Conservation (phyloP, 2,888 invertebrate species). For the Lithophane ornitopus region DNA sequence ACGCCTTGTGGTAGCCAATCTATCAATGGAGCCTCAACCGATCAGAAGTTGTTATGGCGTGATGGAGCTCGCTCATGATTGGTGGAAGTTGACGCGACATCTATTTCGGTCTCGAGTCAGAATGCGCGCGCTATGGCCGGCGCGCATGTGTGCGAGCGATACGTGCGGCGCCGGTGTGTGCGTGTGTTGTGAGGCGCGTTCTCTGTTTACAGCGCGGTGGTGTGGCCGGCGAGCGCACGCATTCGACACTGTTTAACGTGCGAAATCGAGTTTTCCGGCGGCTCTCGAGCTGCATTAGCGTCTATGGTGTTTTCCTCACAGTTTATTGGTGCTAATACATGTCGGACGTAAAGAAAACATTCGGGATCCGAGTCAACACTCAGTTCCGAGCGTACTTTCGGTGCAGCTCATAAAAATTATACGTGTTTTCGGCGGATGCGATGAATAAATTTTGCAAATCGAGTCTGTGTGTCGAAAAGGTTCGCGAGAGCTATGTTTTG, state of each 20-base stretch:
- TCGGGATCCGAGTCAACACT: conserved; percentile 69
- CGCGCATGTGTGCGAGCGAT: conserved; percentile 76
- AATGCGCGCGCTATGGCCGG: conserved; percentile 81
- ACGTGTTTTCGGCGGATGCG: conserved; percentile 89
- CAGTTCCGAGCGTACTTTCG: conserved; percentile 79
- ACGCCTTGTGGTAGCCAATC: conserved; percentile 85
- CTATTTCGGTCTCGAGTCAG: conserved; percentile 84
- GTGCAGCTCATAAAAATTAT: conserved; percentile 86
- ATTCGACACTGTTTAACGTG: conserved; percentile 87
- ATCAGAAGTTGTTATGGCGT: conserved; percentile 79
- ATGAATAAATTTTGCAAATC: conserved; percentile 90
- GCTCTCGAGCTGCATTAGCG: conserved; percentile 80
- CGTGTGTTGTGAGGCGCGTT: conserved; percentile 86
- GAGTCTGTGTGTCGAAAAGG: conserved; percentile 89
- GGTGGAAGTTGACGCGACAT: conserved; percentile 84
- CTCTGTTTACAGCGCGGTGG: conserved; percentile 90
- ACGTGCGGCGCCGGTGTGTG: conserved; percentile 79
- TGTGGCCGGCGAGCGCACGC: conserved; percentile 92
- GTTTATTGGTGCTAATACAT: conserved; percentile 85
- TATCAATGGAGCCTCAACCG: conserved; percentile 85
- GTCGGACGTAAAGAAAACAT: conserved; percentile 80
- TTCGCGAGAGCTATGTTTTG: conserved; percentile 89
- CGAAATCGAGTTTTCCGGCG: conserved; percentile 86
- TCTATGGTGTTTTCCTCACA: conserved; percentile 85
- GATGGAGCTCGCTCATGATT: conserved; percentile 78